Evolutionary conservation across 1,140 invertebrate species (phyloP).

Genomic region (Drosophila arizonae): DNA sequence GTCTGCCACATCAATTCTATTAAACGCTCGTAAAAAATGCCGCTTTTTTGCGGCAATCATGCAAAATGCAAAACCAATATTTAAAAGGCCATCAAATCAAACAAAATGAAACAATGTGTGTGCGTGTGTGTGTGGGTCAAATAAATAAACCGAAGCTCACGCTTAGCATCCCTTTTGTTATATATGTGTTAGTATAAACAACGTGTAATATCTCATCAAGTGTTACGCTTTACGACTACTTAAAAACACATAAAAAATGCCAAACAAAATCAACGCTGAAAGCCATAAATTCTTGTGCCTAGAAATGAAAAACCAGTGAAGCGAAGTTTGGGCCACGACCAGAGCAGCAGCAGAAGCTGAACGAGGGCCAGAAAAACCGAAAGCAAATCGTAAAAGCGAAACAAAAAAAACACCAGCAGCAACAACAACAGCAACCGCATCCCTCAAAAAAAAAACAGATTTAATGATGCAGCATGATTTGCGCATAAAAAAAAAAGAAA

Average conservation of each 20-base stretch:
- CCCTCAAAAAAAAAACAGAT: conserved; percentile 60
- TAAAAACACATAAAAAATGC: conserved; percentile 77
- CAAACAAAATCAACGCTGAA: conserved; percentile 74
- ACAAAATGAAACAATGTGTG: conserved; percentile 66
- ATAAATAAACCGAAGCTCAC: conserved; percentile 11
- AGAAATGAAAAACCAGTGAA: conserved; percentile 75
- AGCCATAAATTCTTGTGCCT: conserved; percentile 75
- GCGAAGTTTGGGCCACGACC: conserved; percentile 22
- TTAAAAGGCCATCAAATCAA: conserved; percentile 78
- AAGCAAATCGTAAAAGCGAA: conserved; percentile 58
- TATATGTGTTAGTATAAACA: conserved; percentile 40
- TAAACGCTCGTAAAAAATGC: conserved; percentile 57
- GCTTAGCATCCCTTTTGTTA: conserved; percentile 37
- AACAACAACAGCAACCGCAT: conserved; percentile 36
- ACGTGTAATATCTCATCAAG: conserved; percentile 80
- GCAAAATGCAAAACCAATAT: conserved; percentile 78
- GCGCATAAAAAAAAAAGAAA: conserved; percentile 72
- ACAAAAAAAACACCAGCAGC: conserved; percentile 21
- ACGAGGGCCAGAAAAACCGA: conserved; percentile 41
- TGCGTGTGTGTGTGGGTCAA: conserved; percentile 47
- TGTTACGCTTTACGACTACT: conserved; percentile 80
- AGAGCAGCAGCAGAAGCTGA: background rate
- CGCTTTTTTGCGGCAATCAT: conserved; percentile 53
- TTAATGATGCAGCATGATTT: conserved; percentile 82
- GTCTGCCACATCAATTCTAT: conserved; percentile 61